Percentiles rank a stretch among this genome's conserved stretches.
These are phyloP conservation scores for Adelphocoris suturalis DNA, from an alignment of 2,888 invertebrate species.

Conservation along the genomic window DNA sequence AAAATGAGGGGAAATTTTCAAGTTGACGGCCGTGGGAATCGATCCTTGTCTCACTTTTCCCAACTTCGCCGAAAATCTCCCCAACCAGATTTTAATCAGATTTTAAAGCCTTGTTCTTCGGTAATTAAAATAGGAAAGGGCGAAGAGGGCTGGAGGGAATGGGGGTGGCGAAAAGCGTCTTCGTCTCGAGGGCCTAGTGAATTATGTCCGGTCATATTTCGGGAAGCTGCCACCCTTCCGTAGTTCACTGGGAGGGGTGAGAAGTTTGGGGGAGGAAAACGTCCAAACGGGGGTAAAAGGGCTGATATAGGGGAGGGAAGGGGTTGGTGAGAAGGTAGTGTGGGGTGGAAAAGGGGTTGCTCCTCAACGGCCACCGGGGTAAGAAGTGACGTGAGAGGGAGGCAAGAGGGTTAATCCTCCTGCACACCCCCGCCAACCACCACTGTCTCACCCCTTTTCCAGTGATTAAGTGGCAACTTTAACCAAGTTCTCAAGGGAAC, in stretches of 20 bases:
- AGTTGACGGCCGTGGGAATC: constrained; percentile 19
- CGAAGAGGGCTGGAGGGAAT: not conserved
- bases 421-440: not conserved
- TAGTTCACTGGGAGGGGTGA: not conserved
- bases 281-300: not conserved
- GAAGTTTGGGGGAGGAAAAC: not conserved
- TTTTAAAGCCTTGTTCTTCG: constrained; percentile 50
- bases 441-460: constrained; percentile 23
- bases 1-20: constrained; percentile 21
- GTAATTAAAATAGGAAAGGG: constrained; percentile 27
- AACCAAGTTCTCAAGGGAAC: constrained; percentile 66
- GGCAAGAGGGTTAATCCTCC: constrained; percentile 46
- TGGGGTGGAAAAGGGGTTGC: not conserved
- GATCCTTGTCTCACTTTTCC: constrained; percentile 31
- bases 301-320: too few species aligned
- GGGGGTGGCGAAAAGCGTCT: not conserved
- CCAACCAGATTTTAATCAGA: constrained; percentile 45
- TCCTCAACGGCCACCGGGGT: not conserved
- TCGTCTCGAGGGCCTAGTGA: constrained; percentile 37
- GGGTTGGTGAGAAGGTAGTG: too few species aligned
- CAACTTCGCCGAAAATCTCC: constrained; percentile 12
- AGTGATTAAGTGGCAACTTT: constrained; percentile 69
- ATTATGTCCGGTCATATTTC: constrained; percentile 54
- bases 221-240: not conserved
- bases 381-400: constrained; percentile 20